Conservation (phyloP, 2,797 vertebrate species). For the Avahi laniger region DNA sequence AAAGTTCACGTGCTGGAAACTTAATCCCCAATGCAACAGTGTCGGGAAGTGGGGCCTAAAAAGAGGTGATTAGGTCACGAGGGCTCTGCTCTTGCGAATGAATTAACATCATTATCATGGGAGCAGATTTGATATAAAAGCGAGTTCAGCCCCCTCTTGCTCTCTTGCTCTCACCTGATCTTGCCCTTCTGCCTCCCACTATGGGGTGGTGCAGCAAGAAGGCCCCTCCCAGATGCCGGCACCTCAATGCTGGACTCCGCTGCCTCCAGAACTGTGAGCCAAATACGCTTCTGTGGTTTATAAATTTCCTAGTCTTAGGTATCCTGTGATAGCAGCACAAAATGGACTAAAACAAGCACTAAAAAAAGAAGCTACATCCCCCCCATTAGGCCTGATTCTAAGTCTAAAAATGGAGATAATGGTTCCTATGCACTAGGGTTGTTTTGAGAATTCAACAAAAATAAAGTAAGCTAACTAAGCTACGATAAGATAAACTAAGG, state of each 20-base stretch:
- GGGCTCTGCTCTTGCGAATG: background rate
- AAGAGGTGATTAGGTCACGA: background rate
- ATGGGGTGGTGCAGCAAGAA: background rate
- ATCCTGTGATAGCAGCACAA: background rate
- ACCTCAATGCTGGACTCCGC: background rate
- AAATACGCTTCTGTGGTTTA: background rate
- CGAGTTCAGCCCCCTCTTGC: background rate
- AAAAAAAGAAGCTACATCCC: background rate
- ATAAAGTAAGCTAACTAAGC: background rate
- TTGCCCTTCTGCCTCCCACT: background rate
- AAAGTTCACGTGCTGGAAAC: background rate
- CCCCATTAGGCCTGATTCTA: background rate
- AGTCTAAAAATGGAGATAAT: background rate
- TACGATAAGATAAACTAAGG: background rate
- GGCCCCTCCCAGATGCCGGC: background rate
- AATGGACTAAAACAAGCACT: background rate
- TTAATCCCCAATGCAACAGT: background rate
- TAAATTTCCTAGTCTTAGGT: background rate
- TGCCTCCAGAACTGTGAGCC: background rate
- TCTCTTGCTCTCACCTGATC: background rate
- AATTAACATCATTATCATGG: background rate
- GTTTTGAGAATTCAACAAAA: constrained; percentile 21
- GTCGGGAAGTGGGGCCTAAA: background rate
- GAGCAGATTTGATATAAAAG: background rate
- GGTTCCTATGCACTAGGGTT: background rate